Percentiles rank a stretch among this genome's conserved stretches.
Conservation (phyloP, 2,797 vertebrate species). For the Takifugu ocellatus region DNA sequence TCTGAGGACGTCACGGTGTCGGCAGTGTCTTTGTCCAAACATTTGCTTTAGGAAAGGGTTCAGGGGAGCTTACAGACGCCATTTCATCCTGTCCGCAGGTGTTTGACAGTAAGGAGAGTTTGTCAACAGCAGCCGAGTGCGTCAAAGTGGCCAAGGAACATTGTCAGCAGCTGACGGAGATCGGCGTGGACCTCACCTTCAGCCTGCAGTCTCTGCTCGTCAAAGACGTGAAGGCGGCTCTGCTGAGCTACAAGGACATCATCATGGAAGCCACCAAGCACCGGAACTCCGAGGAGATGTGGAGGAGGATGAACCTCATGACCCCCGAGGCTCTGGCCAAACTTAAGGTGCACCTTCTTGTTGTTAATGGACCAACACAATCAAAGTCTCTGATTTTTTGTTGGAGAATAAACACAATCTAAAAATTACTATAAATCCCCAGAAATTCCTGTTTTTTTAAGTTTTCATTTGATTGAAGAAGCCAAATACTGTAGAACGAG, state of each 20-base stretch:
- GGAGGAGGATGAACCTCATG: slow-evolving; percentile 98
- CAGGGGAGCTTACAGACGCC: too few species aligned
- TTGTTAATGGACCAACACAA: not conserved
- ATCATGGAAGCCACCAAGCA: slow-evolving; percentile 98
- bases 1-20: too few species aligned
- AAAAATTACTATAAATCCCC: too few species aligned
- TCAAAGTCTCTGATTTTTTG: not conserved
- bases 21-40: too few species aligned
- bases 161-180: slow-evolving; percentile 91
- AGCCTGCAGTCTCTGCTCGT: slow-evolving; percentile 90
- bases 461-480: too few species aligned
- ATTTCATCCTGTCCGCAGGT: slow-evolving; percentile 61
- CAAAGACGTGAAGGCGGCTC: slow-evolving; percentile 88
- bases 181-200: slow-evolving; percentile 96
- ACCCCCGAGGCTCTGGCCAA: slow-evolving; percentile 92
- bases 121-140: slow-evolving; percentile 93
- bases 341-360: slow-evolving; percentile 70
- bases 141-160: slow-evolving; percentile 97
- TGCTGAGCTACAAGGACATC: slow-evolving; percentile 94
- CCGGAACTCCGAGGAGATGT: slow-evolving; percentile 99
- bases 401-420: too few species aligned
- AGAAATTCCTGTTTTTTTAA: too few species aligned
- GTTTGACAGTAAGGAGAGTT: slow-evolving; percentile 96
- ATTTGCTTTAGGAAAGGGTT: too few species aligned
- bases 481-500: too few species aligned